These are phyloP conservation scores for Megalops atlanticus DNA, from an alignment of 2,113 vertebrate genomes.

Conservation along the genomic window DNA sequence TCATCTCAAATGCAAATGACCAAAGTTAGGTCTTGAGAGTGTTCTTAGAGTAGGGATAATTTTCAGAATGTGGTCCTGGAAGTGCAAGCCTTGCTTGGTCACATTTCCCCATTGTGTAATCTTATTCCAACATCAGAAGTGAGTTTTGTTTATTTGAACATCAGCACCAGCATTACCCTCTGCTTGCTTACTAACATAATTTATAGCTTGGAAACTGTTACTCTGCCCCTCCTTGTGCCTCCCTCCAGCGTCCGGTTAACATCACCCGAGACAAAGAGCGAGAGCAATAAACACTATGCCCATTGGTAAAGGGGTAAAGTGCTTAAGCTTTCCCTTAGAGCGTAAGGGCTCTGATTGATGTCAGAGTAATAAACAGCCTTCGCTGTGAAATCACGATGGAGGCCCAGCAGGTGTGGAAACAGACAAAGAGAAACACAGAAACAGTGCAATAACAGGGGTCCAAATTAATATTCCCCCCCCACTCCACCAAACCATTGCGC, in stretches of 20 bases:
- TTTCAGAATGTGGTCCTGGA: neutral
- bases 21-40: neutral
- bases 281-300: neutral
- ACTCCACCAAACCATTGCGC: neutral
- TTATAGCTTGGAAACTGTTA: neutral
- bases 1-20: neutral
- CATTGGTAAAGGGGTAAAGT: neutral
- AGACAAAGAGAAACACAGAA: conserved; percentile 9
- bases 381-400: conserved; percentile 1
- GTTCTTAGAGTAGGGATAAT: neutral
- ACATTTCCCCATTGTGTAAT: neutral
- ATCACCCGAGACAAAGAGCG: neutral
- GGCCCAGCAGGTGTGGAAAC: conserved; percentile 17
- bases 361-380: neutral
- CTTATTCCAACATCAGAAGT: neutral
- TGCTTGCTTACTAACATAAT: conserved; percentile 1
- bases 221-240: neutral
- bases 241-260: conserved; percentile 5
- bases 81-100: neutral
- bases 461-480: neutral
- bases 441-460: neutral
- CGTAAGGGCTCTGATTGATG: neutral
- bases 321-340: neutral
- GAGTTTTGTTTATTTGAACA: neutral
- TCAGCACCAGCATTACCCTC: neutral